phyloP scores from a whole-genome alignment of 2,113 vertebrate species.

The Erinaceus europaeus region DNA sequence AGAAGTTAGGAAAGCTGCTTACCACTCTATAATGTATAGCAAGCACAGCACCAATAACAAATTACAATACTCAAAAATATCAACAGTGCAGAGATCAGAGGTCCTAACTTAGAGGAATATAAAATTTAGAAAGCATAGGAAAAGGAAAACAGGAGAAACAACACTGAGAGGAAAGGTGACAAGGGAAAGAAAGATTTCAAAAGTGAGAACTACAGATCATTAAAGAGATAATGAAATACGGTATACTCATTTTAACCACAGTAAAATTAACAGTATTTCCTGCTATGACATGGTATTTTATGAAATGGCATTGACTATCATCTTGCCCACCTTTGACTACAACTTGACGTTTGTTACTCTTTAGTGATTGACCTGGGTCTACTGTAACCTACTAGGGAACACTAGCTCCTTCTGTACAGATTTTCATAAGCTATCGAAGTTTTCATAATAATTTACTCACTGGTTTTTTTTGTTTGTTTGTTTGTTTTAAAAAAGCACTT shows the following conservation, averaged over 20 bases:
- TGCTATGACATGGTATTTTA: not conserved
- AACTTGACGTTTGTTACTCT: not conserved
- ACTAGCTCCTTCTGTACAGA: conserved; percentile 1
- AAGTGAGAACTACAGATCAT: not conserved
- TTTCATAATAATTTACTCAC: conserved; percentile 21
- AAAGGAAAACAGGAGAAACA: not conserved
- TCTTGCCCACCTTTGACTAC: not conserved
- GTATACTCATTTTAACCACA: not conserved
- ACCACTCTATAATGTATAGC: not conserved
- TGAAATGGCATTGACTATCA: not conserved
- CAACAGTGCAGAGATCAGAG: not conserved
- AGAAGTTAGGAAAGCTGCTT: not conserved
- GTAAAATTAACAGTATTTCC: not conserved
- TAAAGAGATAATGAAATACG: not conserved
- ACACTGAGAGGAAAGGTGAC: not conserved
- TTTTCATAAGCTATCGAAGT: not conserved
- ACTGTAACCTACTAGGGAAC: not conserved
- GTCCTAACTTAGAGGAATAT: not conserved
- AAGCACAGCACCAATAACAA: not conserved
- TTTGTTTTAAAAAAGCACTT: conserved; percentile 30
- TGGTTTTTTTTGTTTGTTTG: too few species aligned
- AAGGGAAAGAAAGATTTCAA: not conserved
- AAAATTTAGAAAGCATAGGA: not conserved
- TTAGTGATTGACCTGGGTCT: not conserved
- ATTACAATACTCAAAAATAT: conserved; percentile 11